Percentiles rank a stretch among this genome's conserved stretches.
Conservation (phyloP, 2,113 vertebrate species). For the Plestiodon gilberti region DNA sequence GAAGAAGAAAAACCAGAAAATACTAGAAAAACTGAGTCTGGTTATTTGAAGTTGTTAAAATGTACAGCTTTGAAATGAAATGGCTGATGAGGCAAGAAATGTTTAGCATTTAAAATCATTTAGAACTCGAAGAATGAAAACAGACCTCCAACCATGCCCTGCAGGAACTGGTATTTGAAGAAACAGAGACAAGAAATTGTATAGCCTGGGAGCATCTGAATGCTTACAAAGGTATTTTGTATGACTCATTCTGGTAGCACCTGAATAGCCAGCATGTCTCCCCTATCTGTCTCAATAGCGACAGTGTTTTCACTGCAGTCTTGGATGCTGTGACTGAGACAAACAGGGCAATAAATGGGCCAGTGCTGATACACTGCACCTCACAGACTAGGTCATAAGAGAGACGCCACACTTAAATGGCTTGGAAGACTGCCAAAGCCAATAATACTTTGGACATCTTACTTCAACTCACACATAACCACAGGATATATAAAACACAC, state of each 20-base stretch:
- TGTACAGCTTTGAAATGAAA: not conserved
- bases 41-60: not conserved
- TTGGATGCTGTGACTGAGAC: constrained; percentile 1
- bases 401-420: not conserved
- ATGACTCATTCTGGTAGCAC: constrained; percentile 43
- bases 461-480: not conserved
- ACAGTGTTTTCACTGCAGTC: not conserved
- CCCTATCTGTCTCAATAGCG: constrained; percentile 43
- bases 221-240: constrained; percentile 12
- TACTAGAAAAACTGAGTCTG: not conserved
- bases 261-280: constrained; percentile 29
- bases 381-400: constrained; percentile 1
- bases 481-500: not conserved
- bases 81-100: not conserved
- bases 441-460: not conserved
- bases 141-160: constrained; percentile 24
- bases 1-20: not conserved
- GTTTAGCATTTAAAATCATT: not conserved
- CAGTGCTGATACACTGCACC: not conserved
- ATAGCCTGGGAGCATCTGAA: constrained; percentile 42
- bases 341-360: not conserved
- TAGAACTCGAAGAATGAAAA: not conserved
- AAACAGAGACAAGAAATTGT: not conserved
- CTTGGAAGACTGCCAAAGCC: not conserved
- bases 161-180: constrained; percentile 2